Conservation (phyloP, 2,797 vertebrate genomes). For the Protonibea diacanthus region DNA sequence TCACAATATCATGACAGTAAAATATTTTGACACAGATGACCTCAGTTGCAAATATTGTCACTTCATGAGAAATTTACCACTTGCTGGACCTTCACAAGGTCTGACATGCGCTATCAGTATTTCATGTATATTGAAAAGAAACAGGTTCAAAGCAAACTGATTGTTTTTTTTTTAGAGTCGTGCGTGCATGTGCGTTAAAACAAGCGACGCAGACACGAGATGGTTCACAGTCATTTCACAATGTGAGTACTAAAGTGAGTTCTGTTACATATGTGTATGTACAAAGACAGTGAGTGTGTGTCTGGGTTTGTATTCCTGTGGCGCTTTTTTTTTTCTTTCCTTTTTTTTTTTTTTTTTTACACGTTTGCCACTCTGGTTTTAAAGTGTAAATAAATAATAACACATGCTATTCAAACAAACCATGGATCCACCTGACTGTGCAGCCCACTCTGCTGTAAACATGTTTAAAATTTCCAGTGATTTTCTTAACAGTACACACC, state of each 20-base stretch:
- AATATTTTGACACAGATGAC: conserved; percentile 57
- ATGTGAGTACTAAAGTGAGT: conserved; percentile 74
- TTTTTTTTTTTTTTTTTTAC: conserved; percentile 34
- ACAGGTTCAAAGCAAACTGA: conserved; percentile 56
- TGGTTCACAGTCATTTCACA: conserved; percentile 76
- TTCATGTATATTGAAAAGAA: conserved; percentile 40
- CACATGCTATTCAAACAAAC: conserved; percentile 80
- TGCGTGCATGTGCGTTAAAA: conserved; percentile 67
- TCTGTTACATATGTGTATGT: conserved; percentile 70
- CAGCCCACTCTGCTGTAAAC: conserved; percentile 50
- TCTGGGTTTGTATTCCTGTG: conserved; percentile 62
- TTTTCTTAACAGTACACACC: conserved; percentile 60
- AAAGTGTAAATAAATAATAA: conserved; percentile 75
- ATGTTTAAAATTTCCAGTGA: conserved; percentile 39
- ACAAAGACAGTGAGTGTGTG: conserved; percentile 69
- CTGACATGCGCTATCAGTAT: conserved; percentile 65
- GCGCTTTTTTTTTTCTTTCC: conserved; percentile 18
- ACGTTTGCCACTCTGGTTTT: conserved; percentile 56
- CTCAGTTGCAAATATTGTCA: conserved; percentile 45
- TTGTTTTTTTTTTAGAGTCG: conserved; percentile 38
- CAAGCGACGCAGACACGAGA: conserved; percentile 70
- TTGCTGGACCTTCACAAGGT: conserved; percentile 38
- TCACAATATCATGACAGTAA: conserved; percentile 61
- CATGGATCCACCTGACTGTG: conserved; percentile 47
- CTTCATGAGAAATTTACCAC: conserved; percentile 31